Evolutionary conservation across 2,797 vertebrate species (phyloP).

Genomic region (Chaunax sp.): DNA sequence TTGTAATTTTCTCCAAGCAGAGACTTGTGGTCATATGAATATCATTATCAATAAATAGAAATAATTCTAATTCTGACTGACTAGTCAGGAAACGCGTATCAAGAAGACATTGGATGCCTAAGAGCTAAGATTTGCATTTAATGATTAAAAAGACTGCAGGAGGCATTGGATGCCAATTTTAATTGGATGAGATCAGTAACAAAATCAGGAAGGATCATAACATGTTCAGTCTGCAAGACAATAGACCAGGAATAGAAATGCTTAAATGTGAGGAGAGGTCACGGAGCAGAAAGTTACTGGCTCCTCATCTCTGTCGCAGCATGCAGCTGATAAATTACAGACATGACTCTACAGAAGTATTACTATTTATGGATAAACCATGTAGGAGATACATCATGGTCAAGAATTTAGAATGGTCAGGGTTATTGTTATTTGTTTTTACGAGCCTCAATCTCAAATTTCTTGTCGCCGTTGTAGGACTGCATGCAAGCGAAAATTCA

Average conservation of each 20-base stretch:
- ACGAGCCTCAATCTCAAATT: conserved; percentile 2
- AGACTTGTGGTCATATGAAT: conserved; percentile 12
- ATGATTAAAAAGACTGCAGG: conserved; percentile 18
- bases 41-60: conserved; percentile 32
- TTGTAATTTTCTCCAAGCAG: conserved; percentile 25
- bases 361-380: no score
- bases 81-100: conserved; percentile 7
- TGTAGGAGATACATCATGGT: no score
- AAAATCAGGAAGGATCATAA: conserved; percentile 28
- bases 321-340: no score
- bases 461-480: conserved; percentile 1
- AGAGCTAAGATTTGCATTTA: conserved; percentile 11
- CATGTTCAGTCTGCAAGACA: conserved; percentile 20
- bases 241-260: conserved; percentile 20
- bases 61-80: conserved; percentile 33
- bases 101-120: not conserved
- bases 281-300: not conserved
- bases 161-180: conserved; percentile 29
- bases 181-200: conserved; percentile 44
- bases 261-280: not conserved
- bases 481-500: conserved; percentile 1
- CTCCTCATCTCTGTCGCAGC: no score
- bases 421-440: not conserved
- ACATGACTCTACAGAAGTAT: no score
- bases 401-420: no score